Evolutionary conservation across 2,113 vertebrate genomes (phyloP).

Genomic region (Peromyscus leucopus): DNA sequence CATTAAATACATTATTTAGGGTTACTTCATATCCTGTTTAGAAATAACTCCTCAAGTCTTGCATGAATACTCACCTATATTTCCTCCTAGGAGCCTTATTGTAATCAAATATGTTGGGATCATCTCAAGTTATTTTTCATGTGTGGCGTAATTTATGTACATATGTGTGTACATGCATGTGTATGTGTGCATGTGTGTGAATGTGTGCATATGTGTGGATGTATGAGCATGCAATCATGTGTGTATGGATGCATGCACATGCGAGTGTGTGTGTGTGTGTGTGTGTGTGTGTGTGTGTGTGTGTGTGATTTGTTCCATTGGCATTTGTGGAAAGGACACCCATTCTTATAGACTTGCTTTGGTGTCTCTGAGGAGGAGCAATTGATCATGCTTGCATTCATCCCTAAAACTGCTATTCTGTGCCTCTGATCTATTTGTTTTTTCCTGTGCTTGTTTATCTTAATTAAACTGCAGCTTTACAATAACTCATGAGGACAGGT

Average conservation of each 20-base stretch:
- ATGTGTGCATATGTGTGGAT: not conserved
- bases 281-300: too few relatives aligned
- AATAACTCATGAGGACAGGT: not conserved
- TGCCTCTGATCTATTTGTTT: not conserved
- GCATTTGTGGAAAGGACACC: not conserved
- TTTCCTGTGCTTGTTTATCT: not conserved
- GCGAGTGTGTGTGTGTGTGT: not conserved
- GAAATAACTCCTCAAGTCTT: not conserved
- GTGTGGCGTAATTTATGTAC: not conserved
- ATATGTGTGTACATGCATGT: not conserved
- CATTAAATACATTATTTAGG: not conserved
- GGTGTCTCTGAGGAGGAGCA: not conserved
- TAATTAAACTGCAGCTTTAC: not conserved
- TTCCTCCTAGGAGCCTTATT: not conserved
- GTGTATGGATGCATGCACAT: not conserved
- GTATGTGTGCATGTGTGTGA: not conserved
- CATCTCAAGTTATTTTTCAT: constrained; percentile 17
- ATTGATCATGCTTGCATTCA: not conserved
- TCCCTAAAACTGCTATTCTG: not conserved
- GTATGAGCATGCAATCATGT: not conserved
- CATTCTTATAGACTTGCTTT: constrained; percentile 6
- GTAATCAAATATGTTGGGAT: not conserved
- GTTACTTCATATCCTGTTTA: not conserved
- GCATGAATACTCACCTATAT: not conserved
- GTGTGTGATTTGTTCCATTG: not conserved